Conservation (phyloP, 2,888 invertebrate genomes). For the Acrobeloides nanus region DNA sequence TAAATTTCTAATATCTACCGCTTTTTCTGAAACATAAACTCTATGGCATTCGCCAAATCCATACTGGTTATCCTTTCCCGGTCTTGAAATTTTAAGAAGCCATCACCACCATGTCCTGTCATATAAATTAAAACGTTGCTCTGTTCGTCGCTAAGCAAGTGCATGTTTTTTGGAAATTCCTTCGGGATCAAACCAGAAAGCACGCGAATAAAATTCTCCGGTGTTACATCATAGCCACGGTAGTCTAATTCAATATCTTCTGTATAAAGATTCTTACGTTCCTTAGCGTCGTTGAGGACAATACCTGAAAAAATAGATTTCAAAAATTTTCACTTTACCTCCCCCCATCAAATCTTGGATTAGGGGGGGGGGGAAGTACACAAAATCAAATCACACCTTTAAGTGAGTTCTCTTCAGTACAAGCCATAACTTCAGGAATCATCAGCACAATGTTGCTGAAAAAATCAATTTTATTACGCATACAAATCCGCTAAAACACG, state of each 20-base stretch:
- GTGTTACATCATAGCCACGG: conserved; percentile 64
- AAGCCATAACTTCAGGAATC: no score
- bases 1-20: no score
- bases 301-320: no score
- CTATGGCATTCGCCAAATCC: conserved; percentile 92
- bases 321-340: no score
- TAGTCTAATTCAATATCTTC: conserved; percentile 81
- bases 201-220: conserved; percentile 91
- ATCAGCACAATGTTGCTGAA: no score
- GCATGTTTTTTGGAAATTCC: conserved; percentile 69
- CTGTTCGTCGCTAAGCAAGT: conserved; percentile 87
- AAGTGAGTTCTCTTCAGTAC: no score
- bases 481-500: no score
- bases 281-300: no score
- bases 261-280: conserved; percentile 98
- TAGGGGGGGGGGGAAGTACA: no score
- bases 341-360: no score
- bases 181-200: conserved; percentile 83
- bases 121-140: conserved; percentile 71
- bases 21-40: conserved; percentile 99
- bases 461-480: no score
- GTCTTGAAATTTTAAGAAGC: conserved; percentile 96
- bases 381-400: no score
- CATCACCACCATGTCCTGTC: conserved; percentile 83
- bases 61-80: conserved; percentile 97